These are phyloP conservation scores for Troilus luridus DNA, from an alignment of 2,888 invertebrate genomes.

Conservation along the genomic window DNA sequence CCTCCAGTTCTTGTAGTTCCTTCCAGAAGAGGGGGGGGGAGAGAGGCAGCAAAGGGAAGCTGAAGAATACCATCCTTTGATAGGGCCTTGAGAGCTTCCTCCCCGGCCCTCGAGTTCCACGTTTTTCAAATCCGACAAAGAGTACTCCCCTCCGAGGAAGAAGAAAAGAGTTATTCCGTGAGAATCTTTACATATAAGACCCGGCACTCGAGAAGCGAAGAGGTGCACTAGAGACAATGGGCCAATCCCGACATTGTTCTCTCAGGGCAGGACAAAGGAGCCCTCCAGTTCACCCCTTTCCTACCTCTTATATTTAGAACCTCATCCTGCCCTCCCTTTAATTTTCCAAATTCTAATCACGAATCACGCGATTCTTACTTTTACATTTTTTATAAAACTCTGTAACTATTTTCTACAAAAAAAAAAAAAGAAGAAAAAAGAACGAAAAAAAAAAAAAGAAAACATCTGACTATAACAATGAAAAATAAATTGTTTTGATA, in stretches of 20 bases:
- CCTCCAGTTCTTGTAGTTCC: not conserved
- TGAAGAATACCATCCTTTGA: conserved; percentile 30
- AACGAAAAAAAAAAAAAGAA: no score
- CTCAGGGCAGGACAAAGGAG: conserved; percentile 39
- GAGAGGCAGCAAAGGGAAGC: not conserved
- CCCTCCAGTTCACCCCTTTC: conserved; percentile 28
- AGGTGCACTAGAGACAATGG: conserved; percentile 48
- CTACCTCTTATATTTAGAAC: conserved; percentile 56
- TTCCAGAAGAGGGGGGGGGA: no score
- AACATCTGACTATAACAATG: no score
- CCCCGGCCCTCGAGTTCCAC: conserved; percentile 62
- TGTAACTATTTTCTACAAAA: not conserved
- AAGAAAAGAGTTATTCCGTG: conserved; percentile 57
- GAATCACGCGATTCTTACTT: not conserved
- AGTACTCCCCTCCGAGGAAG: conserved; percentile 1
- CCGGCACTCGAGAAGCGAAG: not conserved
- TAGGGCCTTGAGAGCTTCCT: conserved; percentile 34
- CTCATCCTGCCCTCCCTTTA: not conserved
- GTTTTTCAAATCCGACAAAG: conserved; percentile 64
- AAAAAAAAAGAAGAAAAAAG: no score
- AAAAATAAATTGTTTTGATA: no score
- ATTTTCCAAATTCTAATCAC: conserved; percentile 38
- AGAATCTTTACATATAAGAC: conserved; percentile 58
- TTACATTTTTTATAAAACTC: not conserved
- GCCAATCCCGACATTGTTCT: conserved; percentile 59